Evolutionary conservation across 1,140 invertebrate genomes (phyloP).

Genomic region (Telenomus remus): DNA sequence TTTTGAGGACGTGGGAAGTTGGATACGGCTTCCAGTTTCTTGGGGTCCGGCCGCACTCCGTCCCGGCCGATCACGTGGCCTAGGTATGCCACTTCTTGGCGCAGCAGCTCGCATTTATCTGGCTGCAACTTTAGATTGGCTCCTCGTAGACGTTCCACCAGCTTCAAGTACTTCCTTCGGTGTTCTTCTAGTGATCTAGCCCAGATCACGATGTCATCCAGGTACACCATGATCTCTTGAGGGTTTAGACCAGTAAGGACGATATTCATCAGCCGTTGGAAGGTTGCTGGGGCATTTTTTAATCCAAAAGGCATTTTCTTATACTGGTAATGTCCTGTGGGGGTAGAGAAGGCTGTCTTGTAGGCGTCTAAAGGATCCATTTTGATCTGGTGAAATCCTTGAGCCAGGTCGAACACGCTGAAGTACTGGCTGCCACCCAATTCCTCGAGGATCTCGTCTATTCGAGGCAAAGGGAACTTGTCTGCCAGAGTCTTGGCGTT

Average conservation of each 20-base stretch:
- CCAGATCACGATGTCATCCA: conserved; percentile 70
- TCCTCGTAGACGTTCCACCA: neutral
- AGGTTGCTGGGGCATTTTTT: conserved; percentile 45
- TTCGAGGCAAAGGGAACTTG: neutral
- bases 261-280: conserved; percentile 44
- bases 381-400: neutral
- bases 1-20: conserved; percentile 31
- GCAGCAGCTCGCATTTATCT: conserved; percentile 13
- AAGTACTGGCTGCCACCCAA: neutral
- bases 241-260: conserved; percentile 57
- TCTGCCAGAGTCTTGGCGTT: conserved; percentile 4
- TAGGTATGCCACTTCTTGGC: conserved; percentile 53
- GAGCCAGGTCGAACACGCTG: neutral
- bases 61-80: conserved; percentile 54
- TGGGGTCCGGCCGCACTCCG: conserved; percentile 45
- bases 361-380: conserved; percentile 34
- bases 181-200: conserved; percentile 19
- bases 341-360: conserved; percentile 6
- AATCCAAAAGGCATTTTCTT: conserved; percentile 65
- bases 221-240: conserved; percentile 57
- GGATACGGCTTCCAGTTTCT: conserved; percentile 26
- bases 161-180: neutral
- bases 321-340: conserved; percentile 29
- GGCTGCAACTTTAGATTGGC: conserved; percentile 14
- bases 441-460: neutral